These are phyloP conservation scores for Antheraea yamamai DNA, from an alignment of 2,888 invertebrate genomes.

Conservation along the genomic window DNA sequence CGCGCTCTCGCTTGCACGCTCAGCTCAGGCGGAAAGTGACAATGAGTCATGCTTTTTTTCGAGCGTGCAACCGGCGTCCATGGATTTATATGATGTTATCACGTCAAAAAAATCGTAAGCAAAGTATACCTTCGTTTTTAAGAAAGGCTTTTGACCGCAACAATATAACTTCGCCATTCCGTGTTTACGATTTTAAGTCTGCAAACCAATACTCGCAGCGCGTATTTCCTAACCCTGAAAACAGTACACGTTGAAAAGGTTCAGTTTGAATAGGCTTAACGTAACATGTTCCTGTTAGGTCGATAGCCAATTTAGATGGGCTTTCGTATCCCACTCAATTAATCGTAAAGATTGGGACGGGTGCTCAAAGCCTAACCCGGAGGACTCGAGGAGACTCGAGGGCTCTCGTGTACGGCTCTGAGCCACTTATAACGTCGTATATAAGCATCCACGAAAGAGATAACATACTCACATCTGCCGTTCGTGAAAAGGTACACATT, in stretches of 20 bases:
- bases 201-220: neutral
- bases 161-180: neutral
- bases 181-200: neutral
- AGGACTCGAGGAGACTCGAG: constrained; percentile 41
- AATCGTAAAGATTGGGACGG: constrained; percentile 54
- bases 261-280: constrained; percentile 16
- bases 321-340: constrained; percentile 61
- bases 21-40: too few relatives aligned
- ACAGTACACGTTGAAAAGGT: constrained; percentile 13
- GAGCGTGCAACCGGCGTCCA: too few relatives aligned
- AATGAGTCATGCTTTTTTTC: too few relatives aligned
- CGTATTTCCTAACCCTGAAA: constrained; percentile 12
- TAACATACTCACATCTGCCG: constrained; percentile 22
- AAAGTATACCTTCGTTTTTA: too few relatives aligned
- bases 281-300: constrained; percentile 34
- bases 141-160: neutral
- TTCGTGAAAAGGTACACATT: constrained; percentile 15
- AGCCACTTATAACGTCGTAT: constrained; percentile 33
- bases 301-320: constrained; percentile 52
- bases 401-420: constrained; percentile 40
- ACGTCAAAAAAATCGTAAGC: too few relatives aligned
- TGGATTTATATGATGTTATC: too few relatives aligned
- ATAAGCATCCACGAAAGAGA: constrained; percentile 18
- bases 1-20: too few relatives aligned
- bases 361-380: constrained; percentile 36